Base-by-base conservation (phyloP, 2,888 invertebrate species). In the Megaustenia siamemsis region DNA sequence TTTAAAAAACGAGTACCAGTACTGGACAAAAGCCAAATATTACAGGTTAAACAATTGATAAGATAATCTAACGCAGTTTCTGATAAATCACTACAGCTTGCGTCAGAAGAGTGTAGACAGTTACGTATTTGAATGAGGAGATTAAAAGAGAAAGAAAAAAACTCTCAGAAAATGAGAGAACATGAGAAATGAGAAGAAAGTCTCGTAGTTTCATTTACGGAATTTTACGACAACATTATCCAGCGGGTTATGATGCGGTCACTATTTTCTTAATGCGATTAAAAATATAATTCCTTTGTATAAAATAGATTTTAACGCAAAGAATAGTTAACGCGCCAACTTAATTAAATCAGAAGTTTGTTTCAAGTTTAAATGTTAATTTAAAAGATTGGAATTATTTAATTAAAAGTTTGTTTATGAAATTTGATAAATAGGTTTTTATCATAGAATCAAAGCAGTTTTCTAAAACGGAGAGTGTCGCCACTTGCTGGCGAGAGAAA, bases 171-270 rank as follows among this genome's bases (percentile, higher is more conserved):
- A n/a, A n/a, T n/a, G n/a, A n/a, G n/a, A n/a, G n/a, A n/a, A n/a
- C n/a, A n/a, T n/a, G n/a, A n/a, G n/a, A n/a, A n/a, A n/a, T n/a
- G n/a, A n/a, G n/a, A n/a, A n/a, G n/a, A n/a, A n/a, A n/a, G n/a
- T n/a, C n/a, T n/a, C n/a, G n/a, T n/a, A n/a, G 24, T 73, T 43
- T 28, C 49, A 73, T 63, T 80, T 80, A 45, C 80, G 80, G 80
- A 15, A 35, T 32, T 80, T 80, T 80, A 69, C 80, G 80, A 63
- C 69, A 66, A 69, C 45, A 1, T 53, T 80, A 21, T 35, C 18
- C 80, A 69, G 53, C n/a, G 73, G 77, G 83, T 83, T 76, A 83
- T 66, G 76, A 76, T 83, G 76, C 66, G 83, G 83, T 77, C 76
- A 49, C 21, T 45, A 76, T 68, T 83, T 83, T 83, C 43, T 10